Conservation (phyloP, 2,113 vertebrate genomes). For the Budorcas taxicolor region DNA sequence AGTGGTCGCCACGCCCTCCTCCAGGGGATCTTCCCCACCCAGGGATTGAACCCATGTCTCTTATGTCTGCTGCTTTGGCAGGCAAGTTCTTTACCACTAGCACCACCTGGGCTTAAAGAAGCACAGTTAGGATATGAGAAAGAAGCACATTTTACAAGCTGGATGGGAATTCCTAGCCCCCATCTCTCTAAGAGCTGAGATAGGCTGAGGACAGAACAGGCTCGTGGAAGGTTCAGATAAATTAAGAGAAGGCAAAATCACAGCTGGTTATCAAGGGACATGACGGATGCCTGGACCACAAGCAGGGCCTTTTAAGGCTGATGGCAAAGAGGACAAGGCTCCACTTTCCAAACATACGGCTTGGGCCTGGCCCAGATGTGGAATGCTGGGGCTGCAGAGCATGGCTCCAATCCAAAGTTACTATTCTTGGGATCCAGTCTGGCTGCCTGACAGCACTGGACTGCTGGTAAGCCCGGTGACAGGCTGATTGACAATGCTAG, state of each 20-base stretch:
- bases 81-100: not conserved
- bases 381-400: not conserved
- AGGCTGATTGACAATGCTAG: not conserved
- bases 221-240: not conserved
- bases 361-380: conserved; percentile 32
- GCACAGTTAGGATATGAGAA: not conserved
- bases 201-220: not conserved
- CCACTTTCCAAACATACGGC: conserved; percentile 35
- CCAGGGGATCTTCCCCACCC: not conserved
- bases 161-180: not conserved
- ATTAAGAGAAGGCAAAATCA: not conserved
- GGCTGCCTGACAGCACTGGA: conserved; percentile 36
- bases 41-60: not conserved
- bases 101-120: not conserved
- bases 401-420: conserved; percentile 15
- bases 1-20: not conserved
- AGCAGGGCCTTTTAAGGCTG: conserved; percentile 67
- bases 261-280: not conserved
- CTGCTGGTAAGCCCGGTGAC: not conserved
- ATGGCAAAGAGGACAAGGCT: conserved; percentile 35
- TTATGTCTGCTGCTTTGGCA: not conserved
- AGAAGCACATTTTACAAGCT: not conserved
- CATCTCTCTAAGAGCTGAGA: not conserved
- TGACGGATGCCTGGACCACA: not conserved
- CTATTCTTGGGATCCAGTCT: conserved; percentile 53